Evolutionary conservation across 2,888 invertebrate species (phyloP), one percentile per base, ranked within the genome.

Genomic region (Lasioglossum villosulum): DNA sequence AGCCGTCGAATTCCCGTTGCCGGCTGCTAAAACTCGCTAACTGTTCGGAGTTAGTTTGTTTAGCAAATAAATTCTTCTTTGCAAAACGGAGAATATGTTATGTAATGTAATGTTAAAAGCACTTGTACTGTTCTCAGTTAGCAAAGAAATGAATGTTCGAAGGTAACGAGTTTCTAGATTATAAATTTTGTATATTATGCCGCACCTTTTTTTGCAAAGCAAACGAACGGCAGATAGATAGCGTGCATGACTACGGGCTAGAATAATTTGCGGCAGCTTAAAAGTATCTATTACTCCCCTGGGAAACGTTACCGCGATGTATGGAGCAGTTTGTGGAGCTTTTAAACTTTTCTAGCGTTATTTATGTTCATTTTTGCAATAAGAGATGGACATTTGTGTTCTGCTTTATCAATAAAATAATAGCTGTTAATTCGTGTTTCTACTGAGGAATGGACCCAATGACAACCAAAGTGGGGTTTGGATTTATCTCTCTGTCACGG

Each of bases 1-100:
- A 80, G 39, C 59, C 78, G 52, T 79, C 77, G 83, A 88, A 88
- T 90, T 84, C 71, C 42, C 86, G 72, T 72, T 34, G 23, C 39
- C 52, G 63, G 63, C 42, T 63, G 63, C 63, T 63, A 63, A 63
- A 63, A 63, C 63, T 63, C 16, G 16, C 63, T 30, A 63, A 63
- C 30, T 19, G 63, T 19, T 30, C 16, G 63, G 5, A 63, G 30
- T 63, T 63, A 30, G 63, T 30, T 30, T 63, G 30, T 63, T 63
- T 63, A 30, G 16, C 63, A 30, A 8, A 63, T 63, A 63, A 63
- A 63, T 63, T 30, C 63, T 30, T 30, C 6, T 30, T 63, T 30
- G 19, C 30, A 14, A 27, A 27, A 63, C 19, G 8, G 8, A 16
- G 63, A 30, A 63, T 8, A 30, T 30, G 16, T 19, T 6, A 63